These are phyloP conservation scores for Trialeurodes vaporariorum DNA, from an alignment of 1,140 invertebrate species.

Conservation along the genomic window DNA sequence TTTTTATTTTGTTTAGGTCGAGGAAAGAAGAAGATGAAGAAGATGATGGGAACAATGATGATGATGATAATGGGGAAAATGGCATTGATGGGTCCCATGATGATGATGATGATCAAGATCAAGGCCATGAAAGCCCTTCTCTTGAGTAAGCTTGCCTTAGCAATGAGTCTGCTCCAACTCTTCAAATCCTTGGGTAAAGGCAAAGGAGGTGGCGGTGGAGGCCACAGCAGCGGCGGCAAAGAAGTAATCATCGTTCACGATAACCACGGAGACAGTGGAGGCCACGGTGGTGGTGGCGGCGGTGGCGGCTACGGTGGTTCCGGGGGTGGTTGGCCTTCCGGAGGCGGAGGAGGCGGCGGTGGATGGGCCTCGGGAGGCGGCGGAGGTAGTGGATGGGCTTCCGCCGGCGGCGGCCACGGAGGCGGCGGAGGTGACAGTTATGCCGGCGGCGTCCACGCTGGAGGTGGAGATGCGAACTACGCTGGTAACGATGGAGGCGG, in stretches of 20 bases:
- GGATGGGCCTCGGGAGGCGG: conserved; percentile 20
- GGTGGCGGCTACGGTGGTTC: conserved; percentile 14
- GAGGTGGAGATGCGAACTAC: conserved; percentile 15
- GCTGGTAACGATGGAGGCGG: conserved; percentile 12
- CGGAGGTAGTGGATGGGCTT: conserved; percentile 3
- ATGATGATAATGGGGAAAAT: conserved; percentile 21
- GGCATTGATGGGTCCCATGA: conserved; percentile 20
- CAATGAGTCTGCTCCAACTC: conserved; percentile 15
- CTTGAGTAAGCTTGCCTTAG: conserved; percentile 18
- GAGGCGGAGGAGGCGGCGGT: conserved; percentile 13
- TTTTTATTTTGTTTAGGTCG: conserved; percentile 12
- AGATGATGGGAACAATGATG: conserved; percentile 23
- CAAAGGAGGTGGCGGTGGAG: conserved; percentile 15
- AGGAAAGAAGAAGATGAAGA: conserved; percentile 16
- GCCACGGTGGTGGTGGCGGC: conserved; percentile 12
- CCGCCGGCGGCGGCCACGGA: conserved; percentile 2
- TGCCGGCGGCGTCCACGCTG: conserved; percentile 12
- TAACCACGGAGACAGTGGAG: conserved; percentile 17
- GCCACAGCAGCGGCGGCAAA: conserved; percentile 4
- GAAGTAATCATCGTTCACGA: conserved; percentile 18
- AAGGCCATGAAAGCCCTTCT: conserved; percentile 22
- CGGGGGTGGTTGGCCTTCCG: conserved; percentile 18
- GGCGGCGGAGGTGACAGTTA: conserved; percentile 16
- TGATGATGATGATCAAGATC: conserved; percentile 22
- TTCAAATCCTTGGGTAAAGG: conserved; percentile 19